Evolutionary conservation across 1,140 invertebrate species (phyloP), one percentile per base, ranked within the genome.

Genomic region (Leptonema lineaticorne): DNA sequence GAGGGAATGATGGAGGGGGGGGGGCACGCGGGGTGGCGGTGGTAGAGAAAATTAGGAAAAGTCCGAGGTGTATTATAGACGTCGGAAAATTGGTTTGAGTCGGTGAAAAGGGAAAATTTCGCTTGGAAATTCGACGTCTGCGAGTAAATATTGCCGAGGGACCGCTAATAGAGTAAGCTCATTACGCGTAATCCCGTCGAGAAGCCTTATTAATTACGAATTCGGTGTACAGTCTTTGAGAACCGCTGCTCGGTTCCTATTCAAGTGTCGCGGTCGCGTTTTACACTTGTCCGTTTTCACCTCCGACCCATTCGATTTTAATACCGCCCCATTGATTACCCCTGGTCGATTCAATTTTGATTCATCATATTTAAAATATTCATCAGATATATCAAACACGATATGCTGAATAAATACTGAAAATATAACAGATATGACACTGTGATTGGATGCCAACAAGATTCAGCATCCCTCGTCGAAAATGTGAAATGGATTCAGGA

Each of bases 111-210:
- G 6, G 57, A 22, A 24, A 27, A 64, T 33, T 59, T 33, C 57
- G 57, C n/a, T n/a, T 30, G 18, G 50, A 59, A 59, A 59, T 59
- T 59, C 57, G 24, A 33, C 27, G 14, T 9, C 22, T 27, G 22
- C 45, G 41, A 48, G 48, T 53, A 53, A 53, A 53, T n/a, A 53
- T 53, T 53, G 20, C 24, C 16, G n/a, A 46, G 62, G 48, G 48
- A 53, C 63, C 57, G 58, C 45, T 68, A 68, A 68, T 68, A 63
- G 57, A 62, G 30, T 68, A 68, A 68, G 67, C 67, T 68, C 67
- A 68, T 68, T 68, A 68, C 67, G 27, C 24, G 46, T 62, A 68
- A 60, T 68, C 67, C 57, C 46, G 27, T n/a, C 62, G 37, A 33
- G 67, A 68, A 68, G 59, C 67, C 67, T 62, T 68, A 68, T 68